Evolutionary conservation across 2,888 invertebrate species (phyloP), one percentile per base, ranked within the genome.

Genomic region (Saturnia pavonia): DNA sequence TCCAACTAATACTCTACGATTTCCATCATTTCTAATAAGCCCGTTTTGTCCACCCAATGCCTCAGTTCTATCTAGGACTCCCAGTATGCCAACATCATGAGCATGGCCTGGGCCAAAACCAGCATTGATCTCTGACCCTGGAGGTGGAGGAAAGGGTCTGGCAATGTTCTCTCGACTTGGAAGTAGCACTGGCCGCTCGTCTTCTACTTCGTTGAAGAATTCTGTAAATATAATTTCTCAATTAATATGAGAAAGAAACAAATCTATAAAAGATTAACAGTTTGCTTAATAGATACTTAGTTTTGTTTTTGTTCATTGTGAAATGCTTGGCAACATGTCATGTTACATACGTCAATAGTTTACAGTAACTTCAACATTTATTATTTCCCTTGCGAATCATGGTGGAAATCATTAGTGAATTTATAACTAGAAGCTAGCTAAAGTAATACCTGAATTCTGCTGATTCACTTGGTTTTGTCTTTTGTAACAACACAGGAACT

Each of bases 401-500:
- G n/a, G n/a, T n/a, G 54, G 22, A 54, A 22, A 8, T 1, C 22
- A 11, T 1, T 8, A 54, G 22, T 25, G 11, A 25, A 57, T 0
- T 51, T 16, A 48, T 54, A 11, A 54, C 27, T 54, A 60, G 14
- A 12, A 25, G 25, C 14, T 27, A 14, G 2, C 25, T 27, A 60
- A 27, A 12, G 0, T 16, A 22, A n/a, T 76, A 91, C 91, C 91
- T 82, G 88, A 72, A 34, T 80, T 79, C 3, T 80, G 82, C 25
- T 67, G 76, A 6, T 71, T 63, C 0, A 54, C 72, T 51, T 80
- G 79, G 70, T 78, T 80, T 1, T 86, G 83, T 74, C 88, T 85
- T 71, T 94, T 94, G 85, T 94, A 95, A 80, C 96, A 96, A 82
- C 96, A 96, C 73, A 96, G 94, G 75, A 92, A 94, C 82, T 95